Conservation (phyloP, 2,888 invertebrate genomes). For the Octodonta nipae region DNA sequence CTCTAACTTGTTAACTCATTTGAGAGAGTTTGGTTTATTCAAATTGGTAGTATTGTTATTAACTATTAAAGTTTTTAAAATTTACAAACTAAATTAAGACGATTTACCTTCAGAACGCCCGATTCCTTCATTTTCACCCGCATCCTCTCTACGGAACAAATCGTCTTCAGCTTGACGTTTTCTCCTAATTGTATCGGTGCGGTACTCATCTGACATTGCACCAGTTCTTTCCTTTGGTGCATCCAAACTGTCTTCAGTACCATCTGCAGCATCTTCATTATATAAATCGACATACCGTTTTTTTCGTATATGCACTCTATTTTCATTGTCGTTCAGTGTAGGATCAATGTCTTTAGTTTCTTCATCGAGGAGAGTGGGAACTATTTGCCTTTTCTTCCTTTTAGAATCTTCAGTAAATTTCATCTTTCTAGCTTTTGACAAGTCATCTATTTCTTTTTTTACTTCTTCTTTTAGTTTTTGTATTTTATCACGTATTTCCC, state of each 20-base stretch:
- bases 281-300: slow-evolving; percentile 16
- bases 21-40: too few species aligned
- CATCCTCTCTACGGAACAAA: too few species aligned
- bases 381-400: slow-evolving; percentile 22
- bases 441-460: slow-evolving; percentile 19
- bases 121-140: too few species aligned
- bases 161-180: too few species aligned
- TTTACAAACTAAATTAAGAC: too few species aligned
- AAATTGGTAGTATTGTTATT: too few species aligned
- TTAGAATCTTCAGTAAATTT: slow-evolving; percentile 6
- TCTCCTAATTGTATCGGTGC: too few species aligned
- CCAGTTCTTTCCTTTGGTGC: too few species aligned
- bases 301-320: slow-evolving; percentile 23
- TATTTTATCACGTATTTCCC: slow-evolving; percentile 22
- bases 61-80: too few species aligned
- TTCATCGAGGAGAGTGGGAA: slow-evolving; percentile 23
- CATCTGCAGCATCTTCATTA: slow-evolving; percentile 1
- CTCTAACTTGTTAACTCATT: too few species aligned
- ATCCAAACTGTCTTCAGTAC: not conserved
- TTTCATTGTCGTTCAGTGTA: slow-evolving; percentile 15
- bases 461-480: slow-evolving; percentile 24
- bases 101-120: too few species aligned
- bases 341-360: slow-evolving; percentile 28
- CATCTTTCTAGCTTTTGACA: not conserved
- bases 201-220: too few species aligned